Evolutionary conservation across 2,888 invertebrate genomes (phyloP).

Genomic region (Pheosia gnoma): DNA sequence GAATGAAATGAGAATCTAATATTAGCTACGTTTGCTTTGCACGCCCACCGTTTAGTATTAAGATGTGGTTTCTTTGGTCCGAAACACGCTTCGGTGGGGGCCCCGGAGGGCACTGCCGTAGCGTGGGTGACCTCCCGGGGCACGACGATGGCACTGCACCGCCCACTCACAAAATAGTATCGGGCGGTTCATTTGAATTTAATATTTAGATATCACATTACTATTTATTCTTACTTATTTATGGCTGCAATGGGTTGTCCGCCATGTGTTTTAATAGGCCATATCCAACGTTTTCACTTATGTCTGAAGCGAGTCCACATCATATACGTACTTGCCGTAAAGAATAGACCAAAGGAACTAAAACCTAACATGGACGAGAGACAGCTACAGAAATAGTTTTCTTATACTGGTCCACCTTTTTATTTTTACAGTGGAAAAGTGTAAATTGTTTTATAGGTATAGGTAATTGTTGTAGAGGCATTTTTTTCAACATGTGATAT

Average conservation of each 20-base stretch:
- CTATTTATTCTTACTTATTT: too few relatives aligned
- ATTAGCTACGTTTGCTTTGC: slow-evolving; percentile 52
- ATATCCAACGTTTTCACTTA: too few relatives aligned
- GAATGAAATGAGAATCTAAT: slow-evolving; percentile 66
- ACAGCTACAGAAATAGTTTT: slow-evolving; percentile 11
- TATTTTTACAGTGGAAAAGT: not conserved
- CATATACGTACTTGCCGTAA: too few relatives aligned
- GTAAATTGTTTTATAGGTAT: too few relatives aligned
- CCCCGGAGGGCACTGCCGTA: not conserved
- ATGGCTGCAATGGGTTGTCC: not conserved
- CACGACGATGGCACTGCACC: too few relatives aligned
- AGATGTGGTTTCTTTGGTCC: slow-evolving; percentile 21
- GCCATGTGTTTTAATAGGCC: too few relatives aligned
- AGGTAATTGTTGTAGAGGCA: too few relatives aligned
- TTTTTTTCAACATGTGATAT: too few relatives aligned
- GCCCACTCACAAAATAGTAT: too few relatives aligned
- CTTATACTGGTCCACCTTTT: not conserved
- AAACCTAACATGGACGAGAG: not conserved
- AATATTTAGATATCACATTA: too few relatives aligned
- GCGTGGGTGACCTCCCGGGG: not conserved
- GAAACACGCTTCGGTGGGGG: not conserved
- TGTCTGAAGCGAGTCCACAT: too few relatives aligned
- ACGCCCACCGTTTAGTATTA: slow-evolving; percentile 40
- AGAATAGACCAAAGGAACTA: not conserved
- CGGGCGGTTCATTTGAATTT: too few relatives aligned